Evolutionary conservation across 2,888 invertebrate species (phyloP).

Genomic region (Hydroisotoma schaefferi): DNA sequence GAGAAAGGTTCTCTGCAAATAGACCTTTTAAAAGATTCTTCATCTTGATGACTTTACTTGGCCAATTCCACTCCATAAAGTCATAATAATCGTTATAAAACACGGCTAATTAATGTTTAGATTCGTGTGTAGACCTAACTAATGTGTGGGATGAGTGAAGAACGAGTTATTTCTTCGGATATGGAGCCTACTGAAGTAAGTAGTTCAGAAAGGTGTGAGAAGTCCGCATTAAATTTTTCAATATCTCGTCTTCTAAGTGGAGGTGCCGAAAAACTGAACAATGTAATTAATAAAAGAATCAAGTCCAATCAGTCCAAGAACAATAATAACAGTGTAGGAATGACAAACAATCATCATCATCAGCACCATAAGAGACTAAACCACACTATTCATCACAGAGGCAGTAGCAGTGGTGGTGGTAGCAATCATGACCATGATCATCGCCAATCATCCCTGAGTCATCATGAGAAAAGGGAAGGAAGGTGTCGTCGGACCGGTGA

Average conservation of each 20-base stretch:
- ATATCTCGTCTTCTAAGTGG: constrained; percentile 48
- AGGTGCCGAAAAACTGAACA: constrained; percentile 20
- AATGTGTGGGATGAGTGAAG: constrained; percentile 49
- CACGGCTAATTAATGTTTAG: background rate
- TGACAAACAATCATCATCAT: constrained; percentile 17
- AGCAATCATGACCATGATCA: constrained; percentile 21
- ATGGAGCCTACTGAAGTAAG: constrained; percentile 46
- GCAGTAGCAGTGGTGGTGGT: no score
- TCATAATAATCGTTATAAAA: no score
- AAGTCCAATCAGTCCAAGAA: constrained; percentile 4
- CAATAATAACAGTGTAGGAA: background rate
- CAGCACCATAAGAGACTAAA: constrained; percentile 2
- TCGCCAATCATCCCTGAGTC: background rate
- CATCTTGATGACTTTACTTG: no score
- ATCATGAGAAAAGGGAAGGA: background rate
- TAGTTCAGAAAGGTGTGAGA: constrained; percentile 40
- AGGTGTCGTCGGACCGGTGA: constrained; percentile 25
- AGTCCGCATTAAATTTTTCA: constrained; percentile 48
- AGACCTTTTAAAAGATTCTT: no score
- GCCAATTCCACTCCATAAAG: no score
- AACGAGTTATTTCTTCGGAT: constrained; percentile 41
- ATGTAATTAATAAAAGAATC: background rate
- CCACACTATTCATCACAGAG: constrained; percentile 35
- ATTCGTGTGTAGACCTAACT: constrained; percentile 12
- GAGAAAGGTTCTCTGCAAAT: no score